phyloP scores from a whole-genome alignment of 2,113 vertebrate genomes.

The Antechinus flavipes region DNA sequence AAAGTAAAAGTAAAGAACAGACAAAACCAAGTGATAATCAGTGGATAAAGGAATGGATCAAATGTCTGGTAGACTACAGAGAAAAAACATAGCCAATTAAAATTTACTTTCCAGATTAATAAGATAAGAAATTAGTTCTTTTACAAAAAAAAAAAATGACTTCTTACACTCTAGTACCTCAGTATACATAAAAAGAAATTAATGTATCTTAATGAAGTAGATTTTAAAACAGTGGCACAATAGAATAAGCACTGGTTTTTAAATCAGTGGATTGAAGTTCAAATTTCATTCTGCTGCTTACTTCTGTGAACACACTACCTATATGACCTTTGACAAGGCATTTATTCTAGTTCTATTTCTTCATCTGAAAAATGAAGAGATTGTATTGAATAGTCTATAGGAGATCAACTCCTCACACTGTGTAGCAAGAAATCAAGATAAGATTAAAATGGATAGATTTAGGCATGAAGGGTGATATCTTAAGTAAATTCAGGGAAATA shows the following conservation, averaged over 20 bases:
- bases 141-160: background rate
- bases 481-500: background rate
- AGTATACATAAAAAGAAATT: background rate
- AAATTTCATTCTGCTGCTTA: background rate
- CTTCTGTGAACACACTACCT: background rate
- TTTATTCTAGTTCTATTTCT: background rate
- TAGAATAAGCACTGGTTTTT: background rate
- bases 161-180: background rate
- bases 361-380: background rate
- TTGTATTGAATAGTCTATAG: background rate
- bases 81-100: conserved; percentile 13
- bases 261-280: background rate
- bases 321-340: background rate
- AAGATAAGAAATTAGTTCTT: conserved; percentile 23
- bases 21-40: conserved; percentile 17
- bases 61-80: conserved; percentile 25
- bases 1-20: conserved; percentile 15
- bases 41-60: background rate
- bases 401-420: no score
- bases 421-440: background rate
- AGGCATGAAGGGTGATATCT: background rate
- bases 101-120: conserved; percentile 40
- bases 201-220: background rate
- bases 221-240: background rate
- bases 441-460: background rate